These are phyloP conservation scores for Macrosiphum euphorbiae DNA, from an alignment of 2,888 invertebrate species.

Conservation along the genomic window DNA sequence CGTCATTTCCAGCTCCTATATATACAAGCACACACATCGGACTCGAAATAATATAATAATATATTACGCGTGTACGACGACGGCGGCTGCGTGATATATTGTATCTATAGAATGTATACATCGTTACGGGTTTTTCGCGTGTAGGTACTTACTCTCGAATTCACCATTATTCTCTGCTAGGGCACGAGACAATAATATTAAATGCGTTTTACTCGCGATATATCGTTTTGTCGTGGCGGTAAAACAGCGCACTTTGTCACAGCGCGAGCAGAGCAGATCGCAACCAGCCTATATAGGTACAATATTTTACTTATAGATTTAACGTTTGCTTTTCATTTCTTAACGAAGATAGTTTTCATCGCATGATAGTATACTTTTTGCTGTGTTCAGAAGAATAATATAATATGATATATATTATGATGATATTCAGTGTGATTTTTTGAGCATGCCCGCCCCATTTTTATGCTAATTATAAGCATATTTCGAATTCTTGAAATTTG, in stretches of 20 bases:
- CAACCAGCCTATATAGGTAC: not conserved
- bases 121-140: not conserved
- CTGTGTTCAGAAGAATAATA: not conserved
- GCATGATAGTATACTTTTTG: not conserved
- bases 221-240: not conserved
- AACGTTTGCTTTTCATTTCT: not conserved
- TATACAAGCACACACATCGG: not conserved
- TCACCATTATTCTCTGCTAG: not conserved
- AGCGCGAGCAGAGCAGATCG: not conserved
- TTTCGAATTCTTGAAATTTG: no score
- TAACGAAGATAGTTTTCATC: not conserved
- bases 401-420: no score
- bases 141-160: not conserved
- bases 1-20: not conserved
- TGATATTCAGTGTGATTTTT: no score
- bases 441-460: no score
- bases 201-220: not conserved
- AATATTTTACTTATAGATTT: no score
- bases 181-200: not conserved
- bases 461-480: no score
- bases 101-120: not conserved
- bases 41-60: conserved; percentile 11
- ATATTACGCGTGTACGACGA: not conserved
- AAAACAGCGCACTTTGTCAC: not conserved
- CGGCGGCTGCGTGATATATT: not conserved